Conservation (phyloP, 2,113 vertebrate species). For the Lates calcarifer region DNA sequence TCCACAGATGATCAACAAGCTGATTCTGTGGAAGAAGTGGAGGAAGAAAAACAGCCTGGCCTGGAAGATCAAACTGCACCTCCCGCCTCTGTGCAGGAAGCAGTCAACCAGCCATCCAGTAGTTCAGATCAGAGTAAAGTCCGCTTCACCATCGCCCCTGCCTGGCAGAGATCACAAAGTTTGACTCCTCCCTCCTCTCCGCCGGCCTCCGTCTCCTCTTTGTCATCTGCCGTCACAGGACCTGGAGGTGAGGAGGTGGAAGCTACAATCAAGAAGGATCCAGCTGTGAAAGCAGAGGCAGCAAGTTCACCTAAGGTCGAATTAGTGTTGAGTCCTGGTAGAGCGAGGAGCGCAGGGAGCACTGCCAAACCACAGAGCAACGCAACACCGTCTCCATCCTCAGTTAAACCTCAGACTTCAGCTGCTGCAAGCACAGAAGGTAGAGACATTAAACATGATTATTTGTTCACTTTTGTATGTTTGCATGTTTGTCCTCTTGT, state of each 20-base stretch:
- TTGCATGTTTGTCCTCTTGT: background rate
- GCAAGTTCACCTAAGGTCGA: slow-evolving; percentile 21
- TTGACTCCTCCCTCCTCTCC: slow-evolving; percentile 32
- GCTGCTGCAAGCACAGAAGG: slow-evolving; percentile 45
- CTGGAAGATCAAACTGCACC: background rate
- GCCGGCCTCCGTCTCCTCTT: background rate
- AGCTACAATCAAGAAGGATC: slow-evolving; percentile 5
- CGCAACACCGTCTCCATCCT: background rate
- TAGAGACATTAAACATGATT: background rate
- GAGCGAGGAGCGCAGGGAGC: slow-evolving; percentile 24
- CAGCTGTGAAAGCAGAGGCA: slow-evolving; percentile 31
- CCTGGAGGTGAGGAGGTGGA: slow-evolving; percentile 68
- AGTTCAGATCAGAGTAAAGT: slow-evolving; percentile 57
- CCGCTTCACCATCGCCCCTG: slow-evolving; percentile 82
- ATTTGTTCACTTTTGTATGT: background rate
- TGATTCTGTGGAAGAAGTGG: background rate
- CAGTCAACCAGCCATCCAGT: background rate
- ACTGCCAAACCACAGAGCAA: slow-evolving; percentile 34
- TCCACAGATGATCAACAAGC: slow-evolving; percentile 4
- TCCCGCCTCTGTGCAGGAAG: slow-evolving; percentile 11
- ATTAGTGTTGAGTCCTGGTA: slow-evolving; percentile 33
- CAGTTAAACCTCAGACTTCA: slow-evolving; percentile 9
- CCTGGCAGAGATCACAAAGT: slow-evolving; percentile 84
- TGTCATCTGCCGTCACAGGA: slow-evolving; percentile 27
- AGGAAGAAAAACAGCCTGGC: background rate